Evolutionary conservation across 2,113 vertebrate genomes (phyloP).

Genomic region (Motacilla tschutschensis): DNA sequence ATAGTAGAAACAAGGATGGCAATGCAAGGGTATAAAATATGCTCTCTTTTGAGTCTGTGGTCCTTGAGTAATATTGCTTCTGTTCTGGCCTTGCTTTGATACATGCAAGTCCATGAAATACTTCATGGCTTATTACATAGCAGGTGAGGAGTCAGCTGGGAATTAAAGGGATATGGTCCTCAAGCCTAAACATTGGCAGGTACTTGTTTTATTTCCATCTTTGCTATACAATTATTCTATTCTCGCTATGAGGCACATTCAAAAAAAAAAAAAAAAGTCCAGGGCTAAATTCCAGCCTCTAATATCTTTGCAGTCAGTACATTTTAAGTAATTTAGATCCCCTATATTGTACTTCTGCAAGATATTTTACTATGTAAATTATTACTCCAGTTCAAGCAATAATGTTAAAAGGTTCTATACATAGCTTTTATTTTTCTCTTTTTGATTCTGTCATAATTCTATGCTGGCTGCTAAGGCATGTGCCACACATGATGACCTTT

Average conservation of each 20-base stretch:
- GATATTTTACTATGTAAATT: background rate
- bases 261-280: background rate
- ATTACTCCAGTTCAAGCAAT: background rate
- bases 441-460: background rate
- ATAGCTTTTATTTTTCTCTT: background rate
- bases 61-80: conserved; percentile 73
- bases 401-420: background rate
- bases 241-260: background rate
- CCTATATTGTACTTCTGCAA: background rate
- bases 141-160: background rate
- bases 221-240: background rate
- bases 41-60: conserved; percentile 41
- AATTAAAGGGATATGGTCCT: conserved; percentile 9
- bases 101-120: conserved; percentile 63
- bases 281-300: background rate
- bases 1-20: conserved; percentile 56
- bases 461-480: background rate
- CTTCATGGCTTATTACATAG: conserved; percentile 63
- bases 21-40: conserved; percentile 66
- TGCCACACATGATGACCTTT: background rate
- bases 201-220: background rate
- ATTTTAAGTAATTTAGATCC: background rate
- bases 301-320: background rate
- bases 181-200: background rate
- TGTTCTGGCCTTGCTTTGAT: conserved; percentile 63